These are phyloP conservation scores for Calidris pugnax DNA, from an alignment of 2,113 vertebrate species.

Conservation along the genomic window DNA sequence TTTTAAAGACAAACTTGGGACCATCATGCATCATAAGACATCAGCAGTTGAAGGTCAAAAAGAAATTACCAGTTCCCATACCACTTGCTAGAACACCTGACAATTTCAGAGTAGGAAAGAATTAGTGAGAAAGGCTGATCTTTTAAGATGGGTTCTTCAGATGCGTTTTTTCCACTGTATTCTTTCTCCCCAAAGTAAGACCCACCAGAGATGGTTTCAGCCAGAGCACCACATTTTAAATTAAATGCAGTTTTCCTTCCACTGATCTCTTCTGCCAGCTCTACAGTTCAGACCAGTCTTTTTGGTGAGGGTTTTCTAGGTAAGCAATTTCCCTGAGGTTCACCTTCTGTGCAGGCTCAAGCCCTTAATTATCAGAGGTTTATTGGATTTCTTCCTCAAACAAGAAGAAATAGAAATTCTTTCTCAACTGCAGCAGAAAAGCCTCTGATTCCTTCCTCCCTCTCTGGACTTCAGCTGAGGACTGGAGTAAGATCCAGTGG, in stretches of 20 bases:
- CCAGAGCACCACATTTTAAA: not conserved
- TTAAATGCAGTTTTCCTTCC: not conserved
- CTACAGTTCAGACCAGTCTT: not conserved
- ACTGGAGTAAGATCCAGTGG: not conserved
- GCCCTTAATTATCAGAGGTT: not conserved
- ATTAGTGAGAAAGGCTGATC: not conserved
- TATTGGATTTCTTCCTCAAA: not conserved
- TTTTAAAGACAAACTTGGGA: not conserved
- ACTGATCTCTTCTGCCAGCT: not conserved
- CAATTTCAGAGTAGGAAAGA: not conserved
- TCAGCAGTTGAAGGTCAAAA: not conserved
- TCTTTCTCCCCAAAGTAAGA: not conserved
- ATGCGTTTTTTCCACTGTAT: fast-evolving
- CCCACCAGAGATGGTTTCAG: not conserved
- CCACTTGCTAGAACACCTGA: not conserved
- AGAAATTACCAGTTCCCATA: not conserved
- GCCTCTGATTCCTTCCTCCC: not conserved
- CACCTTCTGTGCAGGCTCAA: not conserved
- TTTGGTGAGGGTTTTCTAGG: not conserved
- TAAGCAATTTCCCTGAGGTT: not conserved
- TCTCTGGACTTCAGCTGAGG: not conserved
- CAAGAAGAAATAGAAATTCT: not conserved
- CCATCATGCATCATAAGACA: not conserved
- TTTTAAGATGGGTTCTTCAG: not conserved
- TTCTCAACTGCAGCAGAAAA: not conserved